Evolutionary conservation across 2,888 invertebrate species (phyloP).

Genomic region (Lasioglossum zephyrum): DNA sequence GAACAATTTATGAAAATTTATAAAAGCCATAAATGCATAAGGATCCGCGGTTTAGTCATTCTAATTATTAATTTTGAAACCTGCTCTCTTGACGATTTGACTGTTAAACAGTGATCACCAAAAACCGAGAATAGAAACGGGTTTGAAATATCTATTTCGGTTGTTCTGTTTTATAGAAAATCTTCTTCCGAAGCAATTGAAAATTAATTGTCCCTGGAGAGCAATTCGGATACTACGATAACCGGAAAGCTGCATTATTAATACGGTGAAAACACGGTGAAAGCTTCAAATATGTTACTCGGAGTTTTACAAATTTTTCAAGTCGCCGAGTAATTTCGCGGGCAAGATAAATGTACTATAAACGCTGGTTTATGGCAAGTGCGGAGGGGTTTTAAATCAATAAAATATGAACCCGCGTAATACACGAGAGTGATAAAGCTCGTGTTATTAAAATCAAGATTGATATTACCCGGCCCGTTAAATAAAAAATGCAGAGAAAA

Average conservation of each 20-base stretch:
- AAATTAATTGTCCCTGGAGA: background rate
- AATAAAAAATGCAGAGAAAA: background rate
- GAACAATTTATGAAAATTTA: too few species aligned
- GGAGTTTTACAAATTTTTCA: background rate
- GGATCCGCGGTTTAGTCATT: too few species aligned
- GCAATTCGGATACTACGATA: background rate
- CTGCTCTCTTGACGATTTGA: too few species aligned
- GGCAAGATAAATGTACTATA: background rate
- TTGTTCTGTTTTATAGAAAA: background rate
- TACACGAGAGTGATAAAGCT: background rate
- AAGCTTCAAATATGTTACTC: background rate
- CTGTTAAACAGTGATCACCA: too few species aligned
- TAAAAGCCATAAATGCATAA: too few species aligned
- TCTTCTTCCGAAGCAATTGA: background rate
- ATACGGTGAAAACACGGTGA: background rate
- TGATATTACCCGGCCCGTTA: background rate
- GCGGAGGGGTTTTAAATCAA: background rate
- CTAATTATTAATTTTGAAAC: too few species aligned
- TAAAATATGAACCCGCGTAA: slow-evolving; percentile 7
- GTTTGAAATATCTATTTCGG: too few species aligned
- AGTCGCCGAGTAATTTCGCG: background rate
- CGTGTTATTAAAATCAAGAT: slow-evolving; percentile 8
- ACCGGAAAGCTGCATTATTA: background rate
- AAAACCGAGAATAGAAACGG: too few species aligned
- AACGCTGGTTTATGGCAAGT: background rate